These are phyloP conservation scores for Ditylenchus weischeri DNA, from an alignment of 2,888 invertebrate species.

Conservation along the genomic window DNA sequence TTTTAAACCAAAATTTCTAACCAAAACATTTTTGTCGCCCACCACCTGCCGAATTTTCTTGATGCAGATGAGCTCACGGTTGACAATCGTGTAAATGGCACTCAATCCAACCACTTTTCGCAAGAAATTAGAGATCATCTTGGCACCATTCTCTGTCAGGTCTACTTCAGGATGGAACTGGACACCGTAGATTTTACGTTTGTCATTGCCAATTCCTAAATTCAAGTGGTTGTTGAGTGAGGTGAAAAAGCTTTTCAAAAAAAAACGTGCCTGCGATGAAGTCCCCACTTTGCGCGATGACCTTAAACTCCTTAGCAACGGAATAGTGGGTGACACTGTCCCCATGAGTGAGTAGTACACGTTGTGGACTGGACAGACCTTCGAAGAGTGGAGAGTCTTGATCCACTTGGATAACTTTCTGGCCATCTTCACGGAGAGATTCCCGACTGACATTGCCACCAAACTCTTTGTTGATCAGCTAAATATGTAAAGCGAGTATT, in stretches of 20 bases:
- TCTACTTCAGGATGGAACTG: constrained; percentile 99
- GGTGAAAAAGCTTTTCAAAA: too few species aligned
- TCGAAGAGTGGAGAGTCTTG: constrained; percentile 84
- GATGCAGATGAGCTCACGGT: constrained; percentile 81
- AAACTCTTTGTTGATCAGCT: constrained; percentile 96
- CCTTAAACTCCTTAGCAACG: constrained; percentile 81
- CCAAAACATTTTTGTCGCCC: constrained; percentile 85
- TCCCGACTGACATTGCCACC: constrained; percentile 80
- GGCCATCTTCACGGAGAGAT: constrained; percentile 39
- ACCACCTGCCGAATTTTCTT: constrained; percentile 85
- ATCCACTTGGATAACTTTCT: constrained; percentile 75
- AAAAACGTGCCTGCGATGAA: constrained; percentile 53
- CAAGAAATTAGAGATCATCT: constrained; percentile 89
- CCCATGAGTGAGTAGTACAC: constrained; percentile 91
- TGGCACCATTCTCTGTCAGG: constrained; percentile 80
- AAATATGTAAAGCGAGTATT: neutral
- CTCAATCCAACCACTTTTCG: constrained; percentile 80
- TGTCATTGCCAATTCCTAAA: constrained; percentile 83
- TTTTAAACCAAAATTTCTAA: constrained; percentile 64
- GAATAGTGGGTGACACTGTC: constrained; percentile 79
- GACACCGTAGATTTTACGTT: constrained; percentile 83
- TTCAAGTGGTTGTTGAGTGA: neutral
- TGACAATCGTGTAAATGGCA: constrained; percentile 42
- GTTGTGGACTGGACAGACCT: constrained; percentile 38
- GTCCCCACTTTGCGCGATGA: constrained; percentile 70